Evolutionary conservation across 2,113 vertebrate genomes (phyloP).

Genomic region (Brachyhypopomus occidentalis): DNA sequence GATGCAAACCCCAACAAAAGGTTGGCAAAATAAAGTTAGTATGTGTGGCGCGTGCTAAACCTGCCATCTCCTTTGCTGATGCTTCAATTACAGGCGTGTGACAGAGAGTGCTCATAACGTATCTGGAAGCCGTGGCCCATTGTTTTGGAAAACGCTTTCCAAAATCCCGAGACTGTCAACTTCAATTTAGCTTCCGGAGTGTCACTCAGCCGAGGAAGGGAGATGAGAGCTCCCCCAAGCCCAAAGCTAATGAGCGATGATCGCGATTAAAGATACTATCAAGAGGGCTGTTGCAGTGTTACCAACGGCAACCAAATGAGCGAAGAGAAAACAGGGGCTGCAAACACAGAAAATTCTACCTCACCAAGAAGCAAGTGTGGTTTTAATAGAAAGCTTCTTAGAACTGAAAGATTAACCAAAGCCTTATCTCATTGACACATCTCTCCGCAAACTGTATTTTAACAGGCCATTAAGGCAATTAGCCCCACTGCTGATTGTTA

Average conservation of each 20-base stretch:
- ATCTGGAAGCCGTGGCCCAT: conserved; percentile 42
- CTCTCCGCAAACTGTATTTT: no score
- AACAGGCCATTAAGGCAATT: no score
- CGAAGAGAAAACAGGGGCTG: neutral
- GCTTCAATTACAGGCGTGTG: conserved; percentile 52
- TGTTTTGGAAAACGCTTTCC: conserved; percentile 54
- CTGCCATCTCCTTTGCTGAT: conserved; percentile 32
- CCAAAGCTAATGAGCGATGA: conserved; percentile 51
- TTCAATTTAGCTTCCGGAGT: conserved; percentile 50
- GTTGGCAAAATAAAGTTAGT: conserved; percentile 13
- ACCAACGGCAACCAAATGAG: conserved; percentile 22
- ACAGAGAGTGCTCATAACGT: conserved; percentile 49
- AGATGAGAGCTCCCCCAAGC: conserved; percentile 40
- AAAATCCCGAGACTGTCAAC: conserved; percentile 46
- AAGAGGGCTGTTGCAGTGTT: conserved; percentile 28
- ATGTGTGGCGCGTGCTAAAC: conserved; percentile 29
- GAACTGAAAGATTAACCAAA: no score
- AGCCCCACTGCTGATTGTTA: neutral
- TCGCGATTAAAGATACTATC: conserved; percentile 54
- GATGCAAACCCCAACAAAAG: conserved; percentile 14
- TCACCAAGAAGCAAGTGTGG: no score
- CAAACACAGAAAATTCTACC: no score
- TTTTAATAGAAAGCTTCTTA: no score
- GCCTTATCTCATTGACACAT: no score
- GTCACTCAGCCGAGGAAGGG: conserved; percentile 47